These are phyloP conservation scores for Stenotaenia linearis DNA, from an alignment of 2,888 invertebrate genomes.

Conservation along the genomic window DNA sequence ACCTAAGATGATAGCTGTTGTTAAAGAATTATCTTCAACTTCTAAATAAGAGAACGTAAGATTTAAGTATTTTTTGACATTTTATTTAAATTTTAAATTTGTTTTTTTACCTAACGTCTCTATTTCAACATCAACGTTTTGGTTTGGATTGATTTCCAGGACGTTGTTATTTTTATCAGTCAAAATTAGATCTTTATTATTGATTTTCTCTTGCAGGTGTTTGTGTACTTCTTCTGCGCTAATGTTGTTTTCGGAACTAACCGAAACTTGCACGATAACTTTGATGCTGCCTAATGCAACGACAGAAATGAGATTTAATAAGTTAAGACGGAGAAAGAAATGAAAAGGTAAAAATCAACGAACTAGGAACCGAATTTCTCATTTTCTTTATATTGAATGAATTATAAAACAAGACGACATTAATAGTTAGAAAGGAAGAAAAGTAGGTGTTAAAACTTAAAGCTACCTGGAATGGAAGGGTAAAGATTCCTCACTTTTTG, in stretches of 20 bases:
- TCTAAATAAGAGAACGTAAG: background rate
- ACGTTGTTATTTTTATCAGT: background rate
- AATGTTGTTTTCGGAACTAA: background rate
- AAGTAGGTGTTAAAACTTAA: background rate
- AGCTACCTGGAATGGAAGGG: background rate
- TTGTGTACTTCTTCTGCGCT: background rate
- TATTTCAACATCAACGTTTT: background rate
- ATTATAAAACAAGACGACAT: background rate
- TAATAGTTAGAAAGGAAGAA: background rate
- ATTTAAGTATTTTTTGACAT: too few relatives aligned
- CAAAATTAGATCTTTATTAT: background rate
- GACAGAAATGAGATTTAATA: background rate
- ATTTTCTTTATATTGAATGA: too few relatives aligned
- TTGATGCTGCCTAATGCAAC: constrained; percentile 27
- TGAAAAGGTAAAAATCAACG: background rate
- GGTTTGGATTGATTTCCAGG: background rate
- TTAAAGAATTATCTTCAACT: background rate
- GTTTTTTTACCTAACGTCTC: background rate
- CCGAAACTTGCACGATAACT: background rate
- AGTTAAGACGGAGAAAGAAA: background rate
- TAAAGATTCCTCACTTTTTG: constrained; percentile 13
- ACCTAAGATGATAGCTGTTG: background rate
- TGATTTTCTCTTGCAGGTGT: constrained; percentile 3
- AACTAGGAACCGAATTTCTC: too few relatives aligned
- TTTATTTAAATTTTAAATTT: background rate